Base-by-base conservation (phyloP, 2,113 vertebrate species). In the Salvator merianae region DNA sequence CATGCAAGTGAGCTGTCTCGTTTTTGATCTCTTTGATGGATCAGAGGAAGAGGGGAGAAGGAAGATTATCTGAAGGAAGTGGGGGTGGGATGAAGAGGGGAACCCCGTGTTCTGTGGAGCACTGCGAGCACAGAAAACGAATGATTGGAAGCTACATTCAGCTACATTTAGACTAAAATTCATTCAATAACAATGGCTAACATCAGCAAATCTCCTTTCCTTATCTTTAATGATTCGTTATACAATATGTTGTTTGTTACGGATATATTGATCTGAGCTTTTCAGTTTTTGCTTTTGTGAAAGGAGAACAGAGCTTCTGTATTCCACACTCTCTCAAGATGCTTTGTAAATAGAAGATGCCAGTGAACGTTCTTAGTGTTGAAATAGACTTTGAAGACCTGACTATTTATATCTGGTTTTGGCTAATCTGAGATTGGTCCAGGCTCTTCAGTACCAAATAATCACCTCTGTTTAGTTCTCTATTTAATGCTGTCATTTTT, bases 71-170 rank as follows among this genome's bases (percentile, higher is more conserved):
- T 50, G 76, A 43, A 62, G 50, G 14, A 34, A 65, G 43, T n/a
- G 53, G 50, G 47, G 34, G 24, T 50, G 43, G 53, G 16, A 53
- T 73, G 81, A 28, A 73, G 40, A 65, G 24, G 43, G 36, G 7
- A 30, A 47, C 66, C 72, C 78, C 66, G 77, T 90, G 84, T 90
- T 88, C 1, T 88, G 85, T 86, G 34, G 81, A 88, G 85, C 0
- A 22, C 22, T n/a, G 53, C 20, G 9, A 26, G 26, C 24, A 28
- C 22, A 3, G 26, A 36, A 36, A 36, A 26, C 8, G 16, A 10
- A 59, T 28, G 34, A 43, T 8, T 40, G 13, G 69, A 63, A 73
- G 40, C 14, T 34, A 12, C 77, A 10, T 69, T 0, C 13, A 81
- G 85, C n/a, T n/a, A n/a, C n/a, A n/a, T n/a, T 85, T 71, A 66